A percentile compares a stretch with the other conserved stretches of the same genome.
Evolutionary conservation across 2,113 vertebrate genomes (phyloP).

Genomic region (Lamprologus tigripictilis): DNA sequence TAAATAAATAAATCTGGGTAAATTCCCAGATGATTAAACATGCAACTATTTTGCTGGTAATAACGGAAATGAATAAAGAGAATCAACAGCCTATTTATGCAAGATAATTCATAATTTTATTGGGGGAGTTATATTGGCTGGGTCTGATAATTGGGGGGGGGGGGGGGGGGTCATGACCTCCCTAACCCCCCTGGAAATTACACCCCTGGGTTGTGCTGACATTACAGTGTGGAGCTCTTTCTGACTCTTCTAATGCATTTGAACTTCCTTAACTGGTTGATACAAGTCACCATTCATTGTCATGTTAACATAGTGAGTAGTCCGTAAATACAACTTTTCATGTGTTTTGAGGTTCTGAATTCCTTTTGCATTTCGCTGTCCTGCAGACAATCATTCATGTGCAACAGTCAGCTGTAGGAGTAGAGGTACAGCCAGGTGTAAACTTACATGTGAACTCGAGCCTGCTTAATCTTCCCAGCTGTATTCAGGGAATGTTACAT

Average conservation of each 20-base stretch:
- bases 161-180: neutral
- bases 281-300: neutral
- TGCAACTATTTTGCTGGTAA: neutral
- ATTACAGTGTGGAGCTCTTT: neutral
- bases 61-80: accelerated
- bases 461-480: neutral
- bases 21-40: neutral
- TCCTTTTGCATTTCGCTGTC: neutral
- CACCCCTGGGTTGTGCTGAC: neutral
- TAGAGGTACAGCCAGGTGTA: conserved; percentile 1
- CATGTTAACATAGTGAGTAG: neutral
- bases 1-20: neutral
- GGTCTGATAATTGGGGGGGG: neutral
- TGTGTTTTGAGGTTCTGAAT: neutral
- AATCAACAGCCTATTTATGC: neutral
- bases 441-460: conserved; percentile 6
- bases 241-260: neutral
- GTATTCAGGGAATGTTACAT: neutral
- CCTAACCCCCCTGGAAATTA: neutral
- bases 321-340: neutral
- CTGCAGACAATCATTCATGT: conserved; percentile 25
- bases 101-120: neutral
- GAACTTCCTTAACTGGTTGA: neutral
- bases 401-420: neutral
- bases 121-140: neutral